A percentile compares a stretch with the other conserved stretches of the same genome.
Evolutionary conservation across 2,797 vertebrate species (phyloP).

Genomic region (Jordanella pulchra): DNA sequence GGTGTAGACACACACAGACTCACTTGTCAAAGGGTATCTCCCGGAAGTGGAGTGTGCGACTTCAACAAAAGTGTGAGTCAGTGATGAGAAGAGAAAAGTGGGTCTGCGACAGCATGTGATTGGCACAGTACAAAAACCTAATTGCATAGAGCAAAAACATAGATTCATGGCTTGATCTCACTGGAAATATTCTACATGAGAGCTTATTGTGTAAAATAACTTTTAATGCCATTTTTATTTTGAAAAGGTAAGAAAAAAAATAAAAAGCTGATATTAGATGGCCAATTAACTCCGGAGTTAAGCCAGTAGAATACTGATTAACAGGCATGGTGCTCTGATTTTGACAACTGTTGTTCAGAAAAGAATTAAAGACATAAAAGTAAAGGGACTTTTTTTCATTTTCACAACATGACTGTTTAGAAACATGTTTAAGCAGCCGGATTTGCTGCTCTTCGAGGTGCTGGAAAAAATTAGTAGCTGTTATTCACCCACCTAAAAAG

Average conservation of each 20-base stretch:
- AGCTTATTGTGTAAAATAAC: not conserved
- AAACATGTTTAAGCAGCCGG: not conserved
- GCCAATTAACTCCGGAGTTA: not conserved
- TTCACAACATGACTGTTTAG: not conserved
- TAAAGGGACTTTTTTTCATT: not conserved
- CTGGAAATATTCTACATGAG: not conserved
- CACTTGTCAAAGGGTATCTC: conserved; percentile 45
- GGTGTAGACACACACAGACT: conserved; percentile 27
- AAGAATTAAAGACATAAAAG: not conserved
- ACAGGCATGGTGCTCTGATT: not conserved
- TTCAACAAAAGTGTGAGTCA: conserved; percentile 16
- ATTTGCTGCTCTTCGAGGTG: not conserved
- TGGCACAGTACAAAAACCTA: not conserved
- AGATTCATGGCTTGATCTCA: not conserved
- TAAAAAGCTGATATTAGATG: not conserved
- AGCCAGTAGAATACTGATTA: not conserved
- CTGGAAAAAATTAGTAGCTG: not conserved
- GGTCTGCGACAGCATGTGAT: not conserved
- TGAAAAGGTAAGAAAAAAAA: not conserved
- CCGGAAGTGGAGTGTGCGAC: conserved; percentile 38
- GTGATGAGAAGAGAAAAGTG: conserved; percentile 29
- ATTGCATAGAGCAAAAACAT: not conserved
- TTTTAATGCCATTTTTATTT: not conserved
- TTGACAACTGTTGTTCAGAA: not conserved
- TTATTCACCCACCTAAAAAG: not conserved